Evolutionary conservation across 1,140 invertebrate species (phyloP), one percentile per base, ranked within the genome.

Genomic region (Caenorhabditis brenneri): DNA sequence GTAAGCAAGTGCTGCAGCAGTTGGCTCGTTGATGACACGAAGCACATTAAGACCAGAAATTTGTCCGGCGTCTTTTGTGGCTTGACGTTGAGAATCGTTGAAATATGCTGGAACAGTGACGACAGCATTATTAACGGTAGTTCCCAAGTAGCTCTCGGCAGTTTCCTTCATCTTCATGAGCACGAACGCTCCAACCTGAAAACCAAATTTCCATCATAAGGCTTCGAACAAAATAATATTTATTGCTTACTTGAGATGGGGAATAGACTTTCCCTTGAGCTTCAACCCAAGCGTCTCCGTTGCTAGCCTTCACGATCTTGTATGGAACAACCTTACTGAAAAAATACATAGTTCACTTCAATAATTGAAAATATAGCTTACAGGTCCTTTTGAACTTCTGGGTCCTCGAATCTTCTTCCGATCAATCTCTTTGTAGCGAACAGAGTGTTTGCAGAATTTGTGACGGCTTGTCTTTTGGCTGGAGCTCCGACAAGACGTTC

Each of bases 231-330:
- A n/a, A n/a, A n/a, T n/a, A n/a, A n/a, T n/a, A n/a, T n/a, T n/a
- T n/a, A n/a, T n/a, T n/a, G 48, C 51, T 36, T 46, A 80, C 83
- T 53, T 98, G 96, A 91, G 95, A 96, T 31, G 96, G 96, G 1
- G 96, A 97, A 90, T 97, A 97, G 88, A 96, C 93, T 92, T 97
- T 97, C 19, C 96, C 96, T 91, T 98, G 95, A 87, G 94, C 94
- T 92, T 98, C 95, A 12, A 99, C 94, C 98, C 98, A 99, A 48
- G 97, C 98, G 93, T 99, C 98, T n/a, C 98, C 97, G 93, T 99
- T 99, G 1, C 95, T 95, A 1, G 98, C 96, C 91, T 94, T 94
- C 0, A 98, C 95, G 87, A 99, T 98, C 93, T 99, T 99, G 91
- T 96, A 99, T 0, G 97, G 95, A 15, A 98, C 93, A 88, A 94